A percentile compares a stretch with the other conserved stretches of the same genome.
These are phyloP conservation scores for Neofelis nebulosa DNA, from an alignment of 2,113 vertebrate species.

Conservation along the genomic window DNA sequence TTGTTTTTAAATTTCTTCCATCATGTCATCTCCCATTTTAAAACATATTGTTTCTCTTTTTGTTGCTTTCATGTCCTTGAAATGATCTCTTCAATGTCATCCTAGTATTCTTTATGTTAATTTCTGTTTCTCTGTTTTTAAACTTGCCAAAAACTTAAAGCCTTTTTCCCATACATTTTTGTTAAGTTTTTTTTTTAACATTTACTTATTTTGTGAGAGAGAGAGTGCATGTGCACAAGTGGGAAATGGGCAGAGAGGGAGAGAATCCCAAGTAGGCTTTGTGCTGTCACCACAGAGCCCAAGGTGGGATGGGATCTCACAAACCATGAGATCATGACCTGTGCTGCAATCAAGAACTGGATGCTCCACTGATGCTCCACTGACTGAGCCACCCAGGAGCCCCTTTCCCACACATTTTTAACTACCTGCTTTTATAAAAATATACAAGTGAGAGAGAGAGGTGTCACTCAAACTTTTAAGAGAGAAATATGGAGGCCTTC, in stretches of 20 bases:
- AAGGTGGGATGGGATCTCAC: too few relatives aligned
- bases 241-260: too few relatives aligned
- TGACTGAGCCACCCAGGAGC: too few relatives aligned
- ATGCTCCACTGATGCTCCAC: too few relatives aligned
- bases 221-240: too few relatives aligned
- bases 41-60: background rate
- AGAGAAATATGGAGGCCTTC: background rate
- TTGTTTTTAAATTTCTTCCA: background rate
- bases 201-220: too few relatives aligned
- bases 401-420: background rate
- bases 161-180: background rate
- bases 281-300: too few relatives aligned
- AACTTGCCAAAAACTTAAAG: background rate
- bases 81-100: background rate
- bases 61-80: background rate
- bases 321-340: too few relatives aligned
- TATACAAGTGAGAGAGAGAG: background rate
- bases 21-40: background rate
- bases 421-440: background rate
- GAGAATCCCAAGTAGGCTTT: too few relatives aligned
- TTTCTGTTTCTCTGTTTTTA: background rate
- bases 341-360: too few relatives aligned
- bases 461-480: background rate
- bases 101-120: background rate
- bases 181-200: too few relatives aligned